These are phyloP conservation scores for Drosophila mayri DNA, from an alignment of 1,140 invertebrate genomes.

Conservation along the genomic window DNA sequence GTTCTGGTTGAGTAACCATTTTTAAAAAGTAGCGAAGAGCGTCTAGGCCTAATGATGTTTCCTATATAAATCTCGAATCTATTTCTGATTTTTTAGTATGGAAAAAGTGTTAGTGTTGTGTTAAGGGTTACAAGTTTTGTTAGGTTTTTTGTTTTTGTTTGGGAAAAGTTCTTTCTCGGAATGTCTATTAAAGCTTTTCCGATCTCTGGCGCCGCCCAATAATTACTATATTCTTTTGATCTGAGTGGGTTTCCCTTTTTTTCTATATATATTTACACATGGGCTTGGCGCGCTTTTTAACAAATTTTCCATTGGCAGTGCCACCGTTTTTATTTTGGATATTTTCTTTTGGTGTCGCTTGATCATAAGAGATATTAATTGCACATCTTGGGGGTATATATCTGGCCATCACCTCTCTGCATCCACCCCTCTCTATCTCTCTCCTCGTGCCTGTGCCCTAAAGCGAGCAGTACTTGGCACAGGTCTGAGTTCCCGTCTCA, in stretches of 20 bases:
- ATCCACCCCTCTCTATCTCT: constrained; percentile 29
- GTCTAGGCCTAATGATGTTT: constrained; percentile 66
- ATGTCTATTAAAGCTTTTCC: constrained; percentile 65
- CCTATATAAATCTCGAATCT: constrained; percentile 43
- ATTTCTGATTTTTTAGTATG: constrained; percentile 28
- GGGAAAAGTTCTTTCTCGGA: constrained; percentile 50
- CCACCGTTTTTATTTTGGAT: constrained; percentile 25
- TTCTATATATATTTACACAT: constrained; percentile 23
- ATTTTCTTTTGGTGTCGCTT: constrained; percentile 38
- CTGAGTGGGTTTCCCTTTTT: constrained; percentile 13
- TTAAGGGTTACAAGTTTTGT: constrained; percentile 26
- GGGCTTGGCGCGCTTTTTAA: constrained; percentile 7
- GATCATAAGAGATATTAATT: constrained; percentile 52
- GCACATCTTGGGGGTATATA: constrained; percentile 39
- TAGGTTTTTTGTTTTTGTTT: not conserved
- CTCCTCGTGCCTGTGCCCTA: constrained; percentile 27
- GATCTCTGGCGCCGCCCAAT: constrained; percentile 28
- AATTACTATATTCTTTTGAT: constrained; percentile 34
- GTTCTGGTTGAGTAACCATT: constrained; percentile 31
- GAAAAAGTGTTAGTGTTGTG: constrained; percentile 44
- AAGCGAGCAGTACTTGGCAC: constrained; percentile 66
- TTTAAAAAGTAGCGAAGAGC: constrained; percentile 44
- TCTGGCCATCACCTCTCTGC: constrained; percentile 19
- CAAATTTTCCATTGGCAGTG: constrained; percentile 45
- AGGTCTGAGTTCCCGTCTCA: constrained; percentile 28